phyloP scores from a whole-genome alignment of 1,140 invertebrate genomes.

The Argopecten irradians region DNA sequence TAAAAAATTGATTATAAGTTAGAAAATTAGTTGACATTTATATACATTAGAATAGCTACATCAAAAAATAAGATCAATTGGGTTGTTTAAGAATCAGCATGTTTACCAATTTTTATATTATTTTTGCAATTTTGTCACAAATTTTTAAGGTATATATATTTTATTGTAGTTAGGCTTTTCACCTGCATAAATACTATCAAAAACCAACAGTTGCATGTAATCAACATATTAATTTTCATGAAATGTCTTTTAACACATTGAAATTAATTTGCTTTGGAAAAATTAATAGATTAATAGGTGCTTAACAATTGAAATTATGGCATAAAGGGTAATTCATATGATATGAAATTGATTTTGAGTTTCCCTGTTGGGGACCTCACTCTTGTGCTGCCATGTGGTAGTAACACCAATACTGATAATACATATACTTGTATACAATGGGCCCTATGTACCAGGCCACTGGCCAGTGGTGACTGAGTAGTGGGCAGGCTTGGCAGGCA shows the following conservation, averaged over 20 bases:
- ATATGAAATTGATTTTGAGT: neutral
- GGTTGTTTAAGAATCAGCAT: neutral
- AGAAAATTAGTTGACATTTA: too few species aligned
- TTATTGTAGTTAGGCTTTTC: neutral
- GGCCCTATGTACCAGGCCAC: conserved; percentile 13
- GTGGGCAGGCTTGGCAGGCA: neutral
- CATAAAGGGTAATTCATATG: neutral
- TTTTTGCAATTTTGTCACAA: neutral
- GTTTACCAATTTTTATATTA: neutral
- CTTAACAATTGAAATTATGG: neutral
- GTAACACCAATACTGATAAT: conserved; percentile 3
- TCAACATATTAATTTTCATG: neutral
- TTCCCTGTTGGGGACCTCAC: neutral
- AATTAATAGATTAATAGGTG: neutral
- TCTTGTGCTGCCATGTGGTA: conserved; percentile 3
- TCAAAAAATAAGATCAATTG: neutral
- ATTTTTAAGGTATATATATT: neutral
- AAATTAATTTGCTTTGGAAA: neutral
- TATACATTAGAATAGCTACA: neutral
- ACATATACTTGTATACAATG: conserved; percentile 11
- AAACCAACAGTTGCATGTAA: neutral
- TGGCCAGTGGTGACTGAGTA: neutral
- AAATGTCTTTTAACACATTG: neutral
- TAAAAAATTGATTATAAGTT: too few species aligned
- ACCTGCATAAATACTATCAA: neutral